Evolutionary conservation across 2,113 vertebrate genomes (phyloP), one percentile per base, ranked within the genome.

Genomic region (Oncorhynchus gorbuscha): DNA sequence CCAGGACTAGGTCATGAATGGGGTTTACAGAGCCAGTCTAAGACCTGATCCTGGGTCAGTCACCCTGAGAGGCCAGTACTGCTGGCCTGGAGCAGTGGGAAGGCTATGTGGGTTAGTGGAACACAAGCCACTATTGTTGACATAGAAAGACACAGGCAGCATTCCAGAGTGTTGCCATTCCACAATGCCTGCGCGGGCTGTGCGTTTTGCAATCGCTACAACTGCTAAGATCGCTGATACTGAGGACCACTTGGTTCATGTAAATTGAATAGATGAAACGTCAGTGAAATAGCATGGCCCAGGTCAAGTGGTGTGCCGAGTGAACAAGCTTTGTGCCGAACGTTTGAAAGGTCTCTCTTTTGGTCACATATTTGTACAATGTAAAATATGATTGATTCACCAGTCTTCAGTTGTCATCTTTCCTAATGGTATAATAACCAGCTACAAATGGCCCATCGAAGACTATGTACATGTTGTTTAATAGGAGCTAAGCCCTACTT

Each of bases 61-160:
- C 14, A 18, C 51, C 16, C 51, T 55, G 49, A 4, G 49, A 16
- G 49, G 14, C 12, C 49, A 4, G 14, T 5, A 55, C 49, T 55
- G 49, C 49, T 14, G 49, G 51, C 51, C 51, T 55, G 51, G 3
- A 18, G 51, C 55, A 20, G 79, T 86, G 68, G 79, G 85, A 79
- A 82, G 81, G 68, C 79, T 24, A 22, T 45, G 77, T 78, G 87
- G 79, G 79, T 28, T 5, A 18, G 4, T 3, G 61, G 76, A 77
- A 89, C 81, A 86, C 83, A 79, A 59, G 65, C 67, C 13, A 0
- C 28, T 69, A 77, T 82, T 88, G 87, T 83, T 69, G 64, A 81
- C 1, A 5, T 26, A 76, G 14, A 83, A 75, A 59, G 28, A 55
- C 35, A 24, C n/a, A 22, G n/a, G 18, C 20, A 22, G 7, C 1